Evolutionary conservation across 2,888 invertebrate species (phyloP), one percentile per base, ranked within the genome.

Genomic region (Danaus chrysippus): DNA sequence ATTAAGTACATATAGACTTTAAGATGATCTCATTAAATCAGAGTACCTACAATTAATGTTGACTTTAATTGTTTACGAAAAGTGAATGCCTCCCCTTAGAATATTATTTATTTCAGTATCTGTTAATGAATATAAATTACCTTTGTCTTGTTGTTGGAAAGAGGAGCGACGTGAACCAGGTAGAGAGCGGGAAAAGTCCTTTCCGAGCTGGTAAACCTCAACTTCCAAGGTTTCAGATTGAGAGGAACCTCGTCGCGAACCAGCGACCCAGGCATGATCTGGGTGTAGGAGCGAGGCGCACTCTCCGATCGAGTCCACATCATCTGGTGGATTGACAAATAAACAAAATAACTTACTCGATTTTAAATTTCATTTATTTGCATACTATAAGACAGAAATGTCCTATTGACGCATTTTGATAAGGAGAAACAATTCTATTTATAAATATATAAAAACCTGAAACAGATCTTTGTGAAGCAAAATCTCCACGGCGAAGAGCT

Each of bases 181-280:
- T 71, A 97, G 86, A 5, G 96, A 96, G 74, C 95, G 93, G 19
- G 96, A 96, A 83, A 96, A 96, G 84, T 96, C 96, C 81, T 96
- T 95, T 64, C 94, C 95, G 56, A 97, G 92, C 80, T 97, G 95
- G 84, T 97, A 96, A 10, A 95, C 94, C 79, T 96, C 96, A 58
- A 95, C 94, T 79, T 97, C 96, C 56, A 96, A 90, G 58, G 96
- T 96, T 80, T 97, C 97, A 0, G 96, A 97, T 79, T 97, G 96
- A 52, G 96, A 96, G n/a, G 96, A 97, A 44, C 97, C 97, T 42
- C 97, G 93, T 42, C 97, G 91, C 0, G 96, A 96, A 64, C 94
- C 94, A 0, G 92, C 94, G 56, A 92, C 92, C 94, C 95, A 96
- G 1, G 96, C 96, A 82, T 95, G 95, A 86, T 97, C 97, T 0